A percentile compares a stretch with the other conserved stretches of the same genome.
phyloP scores from a whole-genome alignment of 2,888 invertebrate species.

The Unio pictorum region DNA sequence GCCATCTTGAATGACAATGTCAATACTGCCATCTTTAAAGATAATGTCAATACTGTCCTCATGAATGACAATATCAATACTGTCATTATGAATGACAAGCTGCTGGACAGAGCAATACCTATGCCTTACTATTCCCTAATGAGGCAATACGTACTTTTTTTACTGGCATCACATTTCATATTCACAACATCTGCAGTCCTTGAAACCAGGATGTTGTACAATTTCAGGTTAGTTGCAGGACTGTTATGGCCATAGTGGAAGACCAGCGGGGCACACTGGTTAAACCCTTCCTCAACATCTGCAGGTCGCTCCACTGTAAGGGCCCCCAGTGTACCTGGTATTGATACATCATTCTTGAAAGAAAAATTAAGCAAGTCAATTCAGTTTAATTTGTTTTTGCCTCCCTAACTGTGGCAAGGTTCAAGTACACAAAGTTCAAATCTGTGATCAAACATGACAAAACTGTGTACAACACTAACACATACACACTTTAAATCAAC shows the following conservation, averaged over 20 bases:
- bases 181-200: conserved; percentile 87
- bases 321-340: conserved; percentile 93
- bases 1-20: too few relatives aligned
- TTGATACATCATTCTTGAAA: conserved; percentile 83
- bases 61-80: too few relatives aligned
- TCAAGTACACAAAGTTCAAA: too few relatives aligned
- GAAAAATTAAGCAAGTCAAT: not conserved
- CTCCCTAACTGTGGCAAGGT: too few relatives aligned
- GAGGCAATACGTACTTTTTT: conserved; percentile 78
- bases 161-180: conserved; percentile 84
- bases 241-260: conserved; percentile 93
- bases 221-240: conserved; percentile 83
- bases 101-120: too few relatives aligned
- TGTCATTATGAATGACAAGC: too few relatives aligned
- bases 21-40: too few relatives aligned
- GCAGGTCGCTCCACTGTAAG: conserved; percentile 93
- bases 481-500: too few relatives aligned
- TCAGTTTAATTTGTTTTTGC: not conserved
- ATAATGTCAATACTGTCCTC: too few relatives aligned
- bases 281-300: conserved; percentile 94
- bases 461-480: too few relatives aligned
- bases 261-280: conserved; percentile 91
- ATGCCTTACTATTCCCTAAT: too few relatives aligned
- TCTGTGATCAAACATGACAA: too few relatives aligned
- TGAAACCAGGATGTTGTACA: conserved; percentile 88